Percentiles rank a stretch among this genome's conserved stretches.
Conservation (phyloP, 2,888 invertebrate species). For the Smittia sp. region DNA sequence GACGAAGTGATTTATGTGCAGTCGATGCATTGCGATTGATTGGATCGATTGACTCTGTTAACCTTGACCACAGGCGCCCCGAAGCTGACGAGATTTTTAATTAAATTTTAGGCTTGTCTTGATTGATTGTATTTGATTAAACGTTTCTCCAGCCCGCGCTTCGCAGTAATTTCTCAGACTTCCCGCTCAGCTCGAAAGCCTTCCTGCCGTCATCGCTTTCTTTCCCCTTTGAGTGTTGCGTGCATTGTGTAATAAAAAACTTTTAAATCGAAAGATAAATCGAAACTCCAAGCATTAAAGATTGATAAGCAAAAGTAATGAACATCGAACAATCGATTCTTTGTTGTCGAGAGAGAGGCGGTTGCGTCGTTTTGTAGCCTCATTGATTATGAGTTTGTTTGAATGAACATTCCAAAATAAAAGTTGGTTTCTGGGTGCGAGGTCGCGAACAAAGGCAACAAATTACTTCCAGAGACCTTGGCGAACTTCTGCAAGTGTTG, state of each 20-base stretch:
- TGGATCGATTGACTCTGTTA: background rate
- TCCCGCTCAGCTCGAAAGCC: background rate
- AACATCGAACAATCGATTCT: background rate
- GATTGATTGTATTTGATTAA: slow-evolving; percentile 6
- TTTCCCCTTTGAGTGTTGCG: background rate
- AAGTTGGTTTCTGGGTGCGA: too few species aligned
- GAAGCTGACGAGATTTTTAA: background rate
- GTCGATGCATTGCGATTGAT: background rate
- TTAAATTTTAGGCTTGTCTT: background rate
- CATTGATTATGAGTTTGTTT: too few species aligned
- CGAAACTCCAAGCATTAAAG: background rate
- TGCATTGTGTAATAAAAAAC: background rate
- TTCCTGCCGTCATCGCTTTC: background rate
- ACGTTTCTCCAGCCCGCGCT: background rate
- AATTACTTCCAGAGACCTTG: too few species aligned
- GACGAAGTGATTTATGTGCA: background rate
- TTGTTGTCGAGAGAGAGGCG: too few species aligned
- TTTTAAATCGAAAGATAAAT: background rate
- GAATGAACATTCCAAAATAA: too few species aligned
- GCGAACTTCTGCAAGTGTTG: too few species aligned
- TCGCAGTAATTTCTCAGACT: background rate
- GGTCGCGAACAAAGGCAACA: too few species aligned
- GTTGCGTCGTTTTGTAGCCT: too few species aligned
- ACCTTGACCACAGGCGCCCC: background rate
- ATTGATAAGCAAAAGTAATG: background rate